Conservation (phyloP, 2,113 vertebrate genomes). For the Piaya cayana region DNA sequence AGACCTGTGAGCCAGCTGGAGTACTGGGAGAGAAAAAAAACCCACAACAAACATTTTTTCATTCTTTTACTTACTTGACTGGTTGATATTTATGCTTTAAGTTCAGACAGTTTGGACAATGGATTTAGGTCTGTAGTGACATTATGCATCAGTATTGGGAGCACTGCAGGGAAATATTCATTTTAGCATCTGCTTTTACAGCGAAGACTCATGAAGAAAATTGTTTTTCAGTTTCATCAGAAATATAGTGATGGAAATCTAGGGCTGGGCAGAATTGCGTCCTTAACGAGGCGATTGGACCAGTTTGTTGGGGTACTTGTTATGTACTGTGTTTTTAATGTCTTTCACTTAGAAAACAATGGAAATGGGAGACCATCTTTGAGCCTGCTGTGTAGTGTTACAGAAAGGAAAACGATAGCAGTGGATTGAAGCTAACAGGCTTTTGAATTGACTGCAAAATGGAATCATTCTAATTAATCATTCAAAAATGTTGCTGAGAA, state of each 20-base stretch:
- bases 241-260: not conserved
- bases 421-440: not conserved
- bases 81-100: not conserved
- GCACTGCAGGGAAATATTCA: not conserved
- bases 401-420: not conserved
- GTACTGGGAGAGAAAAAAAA: not conserved
- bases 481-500: not conserved
- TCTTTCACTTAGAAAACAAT: not conserved
- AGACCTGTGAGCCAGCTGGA: not conserved
- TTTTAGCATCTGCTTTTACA: not conserved
- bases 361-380: not conserved
- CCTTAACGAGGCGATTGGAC: not conserved
- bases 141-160: slow-evolving; percentile 37
- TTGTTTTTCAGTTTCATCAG: not conserved
- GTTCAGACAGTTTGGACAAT: not conserved
- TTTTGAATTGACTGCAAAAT: not conserved
- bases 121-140: not conserved
- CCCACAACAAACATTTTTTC: accelerated
- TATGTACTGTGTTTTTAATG: not conserved
- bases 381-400: not conserved
- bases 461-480: not conserved
- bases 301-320: not conserved
- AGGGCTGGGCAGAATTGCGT: not conserved
- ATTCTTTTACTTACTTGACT: not conserved
- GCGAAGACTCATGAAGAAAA: not conserved